These are phyloP conservation scores for Agrotis puta DNA, from an alignment of 2,888 invertebrate species.

Conservation along the genomic window DNA sequence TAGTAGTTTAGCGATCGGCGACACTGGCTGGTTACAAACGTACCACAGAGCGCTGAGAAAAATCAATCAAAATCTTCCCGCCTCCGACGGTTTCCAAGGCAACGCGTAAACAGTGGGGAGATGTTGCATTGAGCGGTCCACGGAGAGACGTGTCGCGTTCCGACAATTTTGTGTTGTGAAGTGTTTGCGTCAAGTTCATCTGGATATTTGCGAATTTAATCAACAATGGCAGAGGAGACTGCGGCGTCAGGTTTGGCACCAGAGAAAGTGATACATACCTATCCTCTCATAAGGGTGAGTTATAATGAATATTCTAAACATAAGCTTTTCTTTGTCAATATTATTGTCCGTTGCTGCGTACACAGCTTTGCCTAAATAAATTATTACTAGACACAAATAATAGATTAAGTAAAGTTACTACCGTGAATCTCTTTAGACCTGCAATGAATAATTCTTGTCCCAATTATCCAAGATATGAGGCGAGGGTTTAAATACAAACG, in stretches of 20 bases:
- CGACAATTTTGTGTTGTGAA: constrained; percentile 52
- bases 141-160: constrained; percentile 71
- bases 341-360: constrained; percentile 15
- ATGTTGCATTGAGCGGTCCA: constrained; percentile 72
- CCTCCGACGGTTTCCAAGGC: constrained; percentile 87
- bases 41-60: constrained; percentile 77
- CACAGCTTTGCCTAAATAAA: neutral
- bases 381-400: neutral
- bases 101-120: constrained; percentile 89
- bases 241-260: constrained; percentile 83
- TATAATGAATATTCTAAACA: constrained; percentile 1
- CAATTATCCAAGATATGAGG: neutral
- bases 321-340: constrained; percentile 18
- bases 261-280: constrained; percentile 94
- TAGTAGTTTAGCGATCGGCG: constrained; percentile 59
- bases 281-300: constrained; percentile 95
- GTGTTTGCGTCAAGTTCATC: constrained; percentile 45
- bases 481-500: neutral
- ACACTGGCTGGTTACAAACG: constrained; percentile 68
- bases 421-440: neutral
- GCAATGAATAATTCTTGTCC: neutral
- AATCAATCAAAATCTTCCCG: constrained; percentile 89
- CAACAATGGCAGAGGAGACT: constrained; percentile 83
- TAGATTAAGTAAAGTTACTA: neutral
- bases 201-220: constrained; percentile 52